These are phyloP conservation scores for Malthinus flaveolus DNA, from an alignment of 2,888 invertebrate species.

Conservation along the genomic window DNA sequence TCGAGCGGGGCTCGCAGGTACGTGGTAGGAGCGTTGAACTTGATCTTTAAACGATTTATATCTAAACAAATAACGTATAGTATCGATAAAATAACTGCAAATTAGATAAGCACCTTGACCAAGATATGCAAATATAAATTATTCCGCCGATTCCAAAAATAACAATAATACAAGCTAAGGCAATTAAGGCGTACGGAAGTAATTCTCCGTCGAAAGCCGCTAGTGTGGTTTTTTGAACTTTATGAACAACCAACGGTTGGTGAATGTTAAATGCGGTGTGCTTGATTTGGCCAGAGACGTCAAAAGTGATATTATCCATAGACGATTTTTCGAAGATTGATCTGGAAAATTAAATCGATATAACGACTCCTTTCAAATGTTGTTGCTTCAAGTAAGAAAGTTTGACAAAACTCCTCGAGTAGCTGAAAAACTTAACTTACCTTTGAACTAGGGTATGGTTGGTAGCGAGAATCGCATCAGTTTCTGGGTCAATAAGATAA, in stretches of 20 bases:
- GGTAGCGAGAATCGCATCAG: constrained; percentile 72
- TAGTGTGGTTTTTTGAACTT: constrained; percentile 53
- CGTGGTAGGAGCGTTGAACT: constrained; percentile 56
- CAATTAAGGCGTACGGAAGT: constrained; percentile 86
- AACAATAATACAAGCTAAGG: constrained; percentile 86
- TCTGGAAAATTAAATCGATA: no score
- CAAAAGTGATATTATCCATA: constrained; percentile 68
- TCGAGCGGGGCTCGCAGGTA: constrained; percentile 62
- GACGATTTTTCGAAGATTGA: constrained; percentile 64
- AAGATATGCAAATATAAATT: constrained; percentile 90
- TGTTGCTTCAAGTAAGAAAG: no score
- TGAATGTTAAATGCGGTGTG: constrained; percentile 71
- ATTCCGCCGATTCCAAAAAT: constrained; percentile 86
- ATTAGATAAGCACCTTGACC: no score
- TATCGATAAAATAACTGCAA: constrained; percentile 41
- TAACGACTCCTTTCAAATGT: no score
- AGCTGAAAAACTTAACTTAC: constrained; percentile 54
- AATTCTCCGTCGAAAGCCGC: constrained; percentile 61
- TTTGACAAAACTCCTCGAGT: no score
- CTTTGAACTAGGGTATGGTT: constrained; percentile 72
- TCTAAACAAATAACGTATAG: constrained; percentile 56
- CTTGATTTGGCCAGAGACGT: constrained; percentile 68
- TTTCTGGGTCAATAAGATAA: constrained; percentile 79
- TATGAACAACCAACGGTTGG: constrained; percentile 58
- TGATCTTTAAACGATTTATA: constrained; percentile 86